These are phyloP conservation scores for Drosophila recens DNA, from an alignment of 2,888 invertebrate genomes.

Conservation along the genomic window DNA sequence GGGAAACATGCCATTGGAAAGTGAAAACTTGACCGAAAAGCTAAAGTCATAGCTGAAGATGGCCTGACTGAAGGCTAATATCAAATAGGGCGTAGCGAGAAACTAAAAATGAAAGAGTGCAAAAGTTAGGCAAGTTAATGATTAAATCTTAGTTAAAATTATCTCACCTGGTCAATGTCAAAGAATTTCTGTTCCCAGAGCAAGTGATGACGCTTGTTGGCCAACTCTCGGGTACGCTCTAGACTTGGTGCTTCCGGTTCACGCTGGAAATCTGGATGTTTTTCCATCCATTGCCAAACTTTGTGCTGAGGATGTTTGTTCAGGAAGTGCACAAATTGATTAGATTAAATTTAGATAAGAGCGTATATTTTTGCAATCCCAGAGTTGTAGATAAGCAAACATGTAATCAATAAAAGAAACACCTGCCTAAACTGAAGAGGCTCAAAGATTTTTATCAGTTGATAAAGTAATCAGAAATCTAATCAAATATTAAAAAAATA, in stretches of 20 bases:
- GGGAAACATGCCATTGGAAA: constrained; percentile 89
- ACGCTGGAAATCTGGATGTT: constrained; percentile 87
- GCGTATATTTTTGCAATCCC: constrained; percentile 14
- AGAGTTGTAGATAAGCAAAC: constrained; percentile 26
- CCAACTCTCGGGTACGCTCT: constrained; percentile 87
- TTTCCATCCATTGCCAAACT: constrained; percentile 87
- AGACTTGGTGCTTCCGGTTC: constrained; percentile 85
- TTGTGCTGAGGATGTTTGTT: constrained; percentile 84
- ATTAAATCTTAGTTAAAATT: constrained; percentile 7
- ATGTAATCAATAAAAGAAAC: constrained; percentile 1
- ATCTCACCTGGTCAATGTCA: constrained; percentile 11
- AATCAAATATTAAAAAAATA: background rate
- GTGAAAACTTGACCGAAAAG: constrained; percentile 88
- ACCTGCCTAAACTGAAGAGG: constrained; percentile 7
- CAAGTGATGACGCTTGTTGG: constrained; percentile 88
- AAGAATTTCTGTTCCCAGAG: constrained; percentile 88
- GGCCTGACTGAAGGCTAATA: constrained; percentile 86
- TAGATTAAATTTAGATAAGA: constrained; percentile 39
- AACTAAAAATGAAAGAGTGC: constrained; percentile 82
- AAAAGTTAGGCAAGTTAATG: background rate
- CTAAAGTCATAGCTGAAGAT: constrained; percentile 87
- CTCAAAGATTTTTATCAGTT: constrained; percentile 12
- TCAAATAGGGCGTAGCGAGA: constrained; percentile 85
- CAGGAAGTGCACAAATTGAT: constrained; percentile 20
- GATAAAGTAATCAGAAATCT: constrained; percentile 5